Base-by-base conservation (phyloP, 2,797 vertebrate genomes). In the Spinibarbus caldwelli region DNA sequence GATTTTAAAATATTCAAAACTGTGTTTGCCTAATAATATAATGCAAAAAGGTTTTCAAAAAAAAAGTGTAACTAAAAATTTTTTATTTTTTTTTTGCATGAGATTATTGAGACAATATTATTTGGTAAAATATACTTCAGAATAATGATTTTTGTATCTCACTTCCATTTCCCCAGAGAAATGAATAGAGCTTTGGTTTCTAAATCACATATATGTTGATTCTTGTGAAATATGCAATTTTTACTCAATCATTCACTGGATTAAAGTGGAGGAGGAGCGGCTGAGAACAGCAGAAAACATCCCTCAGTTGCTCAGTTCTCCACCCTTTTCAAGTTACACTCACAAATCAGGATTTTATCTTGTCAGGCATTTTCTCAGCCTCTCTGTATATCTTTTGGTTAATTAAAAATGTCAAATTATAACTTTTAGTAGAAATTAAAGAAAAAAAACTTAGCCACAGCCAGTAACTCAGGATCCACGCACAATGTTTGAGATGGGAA, bases 401-500 rank as follows among this genome's bases (percentile, higher is more conserved):
- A 54, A 77, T 76, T 54, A 67, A 70, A 79, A 29, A 86, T 86
- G 75, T 59, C 82, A 91, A 88, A 88, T 87, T 87, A 75, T 68
- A 4, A 41, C 9, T 34, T 62, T 76, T 82, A 29, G 67, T 59
- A 36, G 29, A 66, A 34, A 64, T 15, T 2, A 34, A 34, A 34
- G 31, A 38, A 38, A 38, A n/a, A 6, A 88, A 85, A 64, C 73
- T 75, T 90, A 88, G 89, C 78, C 88, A 84, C 80, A 64, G 86
- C 85, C 86, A 81, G 87, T 86, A 91, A 80, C 82, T 88, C 84
- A 78, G 85, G 86, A 90, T 88, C 79, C 85, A 82, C 66, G 87
- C 89, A 91, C 87, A 90, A 92, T 95, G 92, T 95, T 91, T 93
- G 89, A 94, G 91, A 92, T 84, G 86, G 89, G 91, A 90, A 96